Evolutionary conservation across 2,888 invertebrate species (phyloP), one percentile per base, ranked within the genome.

Genomic region (Mythimna vitellina): DNA sequence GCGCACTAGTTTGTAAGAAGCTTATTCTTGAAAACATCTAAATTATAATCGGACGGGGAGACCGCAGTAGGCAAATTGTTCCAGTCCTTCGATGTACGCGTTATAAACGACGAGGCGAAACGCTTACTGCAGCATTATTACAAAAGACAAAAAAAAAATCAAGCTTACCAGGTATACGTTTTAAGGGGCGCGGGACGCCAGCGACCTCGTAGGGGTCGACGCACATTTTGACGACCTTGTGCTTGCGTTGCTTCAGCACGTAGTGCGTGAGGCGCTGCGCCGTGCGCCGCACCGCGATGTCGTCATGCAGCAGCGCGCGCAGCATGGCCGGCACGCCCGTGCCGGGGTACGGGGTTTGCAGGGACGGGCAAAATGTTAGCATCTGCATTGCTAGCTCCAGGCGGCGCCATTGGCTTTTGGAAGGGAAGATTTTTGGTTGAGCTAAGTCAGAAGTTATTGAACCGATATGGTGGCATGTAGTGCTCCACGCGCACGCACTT

Each of bases 401-500:
- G 80, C 98, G 98, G 63, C 98, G 97, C 99, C 99, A 99, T 90
- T 98, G 98, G 32, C 98, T 97, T 65, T 46, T 38, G 56, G 20
- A 54, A 10, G 0, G 9, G 8, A 29, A 0, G 4, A 22, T 38
- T 38, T 63, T 49, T 46, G 35, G 20, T 57, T 32, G 20, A 0
- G 57, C 20, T 9, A 29, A 9, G 20, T 1, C 17, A 14, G 17
- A 25, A 25, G 6, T 20, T 46, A 17, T 46, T 17, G 35, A 35
- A 9, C 9, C 35, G 35, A 35, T 9, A 35, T 9, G 1, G 35
- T 35, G 35, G 35, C 9, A 9, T 9, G 35, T 29, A 29, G 29
- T 29, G 29, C 9, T 8, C 9, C 8, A 35, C 35, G 9, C 8
- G 35, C 9, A 9, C 35, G 9, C 9, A 1, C 9, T 35, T 35